Evolutionary conservation across 2,113 vertebrate species (phyloP), one percentile per base, ranked within the genome.

Genomic region (Otis tarda): DNA sequence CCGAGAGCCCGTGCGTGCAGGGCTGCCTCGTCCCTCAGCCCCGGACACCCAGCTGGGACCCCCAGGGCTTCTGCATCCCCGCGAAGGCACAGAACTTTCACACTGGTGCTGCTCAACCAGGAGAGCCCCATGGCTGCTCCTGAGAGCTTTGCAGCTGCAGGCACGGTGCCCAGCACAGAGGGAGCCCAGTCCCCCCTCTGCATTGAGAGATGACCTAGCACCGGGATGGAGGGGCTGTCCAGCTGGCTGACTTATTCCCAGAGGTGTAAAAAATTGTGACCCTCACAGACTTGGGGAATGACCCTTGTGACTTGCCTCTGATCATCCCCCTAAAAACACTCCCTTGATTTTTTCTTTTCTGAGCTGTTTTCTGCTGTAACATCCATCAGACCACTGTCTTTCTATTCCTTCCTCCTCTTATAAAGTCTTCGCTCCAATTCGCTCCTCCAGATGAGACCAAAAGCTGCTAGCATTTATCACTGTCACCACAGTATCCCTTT

Each of bases 401-500:
- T 93, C 94, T 79, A 79, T 59, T 89, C 83, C 56, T 84, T 75
- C 86, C n/a, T 90, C 37, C 77, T 92, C 65, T 91, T 87, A 90
- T 86, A 87, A 73, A 92, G 83, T 68, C 94, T 92, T 86, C 0
- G 0, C 83, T 95, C 77, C 94, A 94, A 87, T 93, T 96, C 25
- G 0, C 74, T 97, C 74, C 69, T 93, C 91, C 95, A 96, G 92
- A 95, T 92, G 94, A 96, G 89, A 76, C 87, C 81, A 87, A 89
- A 89, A 96, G 93, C 89, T 83, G 70, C 61, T 89, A 89, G 55
- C 95, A 96, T 97, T 96, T 96, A 94, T 97, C 96, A 97, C 89
- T 95, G 96, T 95, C 95, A 96, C 87, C 89, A 94, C 92, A 89
- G 91, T 96, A 95, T 96, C 92, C 95, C 83, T 91, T 95, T 94